A percentile compares a stretch with the other conserved stretches of the same genome.
phyloP scores from a whole-genome alignment of 2,888 invertebrate species.

The Lochmaea capreae region DNA sequence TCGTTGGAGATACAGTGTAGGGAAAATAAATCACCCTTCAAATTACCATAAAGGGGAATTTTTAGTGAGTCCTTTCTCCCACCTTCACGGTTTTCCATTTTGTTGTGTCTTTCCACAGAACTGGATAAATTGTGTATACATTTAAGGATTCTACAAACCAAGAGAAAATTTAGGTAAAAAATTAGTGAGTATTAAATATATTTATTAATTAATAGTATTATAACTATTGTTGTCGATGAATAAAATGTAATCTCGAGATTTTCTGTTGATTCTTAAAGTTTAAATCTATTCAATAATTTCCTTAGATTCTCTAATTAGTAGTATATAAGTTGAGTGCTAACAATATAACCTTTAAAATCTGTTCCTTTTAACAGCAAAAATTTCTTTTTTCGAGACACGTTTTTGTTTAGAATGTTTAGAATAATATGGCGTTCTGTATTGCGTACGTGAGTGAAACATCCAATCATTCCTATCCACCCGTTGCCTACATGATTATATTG shows the following conservation, averaged over 20 bases:
- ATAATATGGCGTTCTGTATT: neutral
- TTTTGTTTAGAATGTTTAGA: neutral
- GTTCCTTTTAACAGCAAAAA: neutral
- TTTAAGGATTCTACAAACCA: neutral
- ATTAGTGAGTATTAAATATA: neutral
- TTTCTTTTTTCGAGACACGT: neutral
- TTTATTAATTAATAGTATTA: neutral
- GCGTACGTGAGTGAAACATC: constrained; percentile 2
- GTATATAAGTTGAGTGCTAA: neutral
- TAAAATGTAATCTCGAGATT: too few relatives aligned
- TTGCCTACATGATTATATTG: constrained; percentile 4
- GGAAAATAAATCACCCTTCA: constrained; percentile 9
- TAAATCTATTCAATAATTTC: too few relatives aligned
- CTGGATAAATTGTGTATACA: neutral
- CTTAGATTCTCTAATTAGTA: neutral
- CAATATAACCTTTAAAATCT: neutral
- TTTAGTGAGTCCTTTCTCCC: neutral
- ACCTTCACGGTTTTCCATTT: constrained; percentile 6
- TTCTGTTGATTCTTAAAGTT: too few relatives aligned
- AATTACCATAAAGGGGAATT: constrained; percentile 7
- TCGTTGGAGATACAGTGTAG: constrained; percentile 1
- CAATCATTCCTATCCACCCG: constrained; percentile 4
- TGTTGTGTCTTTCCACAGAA: constrained; percentile 1
- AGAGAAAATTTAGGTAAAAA: neutral
- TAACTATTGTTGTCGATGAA: too few relatives aligned